These are phyloP conservation scores for Halcyon badia DNA, from an alignment of 2,797 vertebrate genomes.

Conservation along the genomic window DNA sequence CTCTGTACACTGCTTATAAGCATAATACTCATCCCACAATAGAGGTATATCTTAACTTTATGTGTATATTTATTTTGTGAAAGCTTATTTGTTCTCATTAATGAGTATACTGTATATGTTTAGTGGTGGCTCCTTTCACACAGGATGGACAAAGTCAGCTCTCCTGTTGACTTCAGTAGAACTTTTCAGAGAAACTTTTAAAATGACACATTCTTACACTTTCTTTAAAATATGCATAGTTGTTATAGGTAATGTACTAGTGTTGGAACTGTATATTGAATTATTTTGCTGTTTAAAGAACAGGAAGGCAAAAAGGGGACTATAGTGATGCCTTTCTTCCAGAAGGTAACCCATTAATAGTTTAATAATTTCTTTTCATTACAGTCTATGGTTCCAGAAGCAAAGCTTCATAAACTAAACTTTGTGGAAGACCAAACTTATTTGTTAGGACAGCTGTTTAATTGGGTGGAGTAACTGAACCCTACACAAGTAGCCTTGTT, in stretches of 20 bases:
- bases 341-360: background rate
- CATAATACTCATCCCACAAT: constrained; percentile 99
- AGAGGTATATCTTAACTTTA: constrained; percentile 85
- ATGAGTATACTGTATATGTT: background rate
- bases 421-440: background rate
- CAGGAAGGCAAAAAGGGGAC: constrained; percentile 13
- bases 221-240: constrained; percentile 6
- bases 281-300: constrained; percentile 28
- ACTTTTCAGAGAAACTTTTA: background rate
- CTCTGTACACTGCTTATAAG: constrained; percentile 98
- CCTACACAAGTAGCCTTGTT: background rate
- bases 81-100: background rate
- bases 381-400: background rate
- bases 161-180: background rate
- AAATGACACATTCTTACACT: background rate
- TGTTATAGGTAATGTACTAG: background rate
- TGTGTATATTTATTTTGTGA: background rate
- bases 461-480: background rate
- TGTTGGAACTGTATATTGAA: constrained; percentile 32
- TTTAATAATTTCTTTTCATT: constrained; percentile 4
- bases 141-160: background rate
- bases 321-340: background rate
- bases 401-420: background rate
- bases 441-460: background rate
- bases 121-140: background rate